Evolutionary conservation across 2,888 invertebrate species (phyloP).

Genomic region (Tubulanus polymorphus): DNA sequence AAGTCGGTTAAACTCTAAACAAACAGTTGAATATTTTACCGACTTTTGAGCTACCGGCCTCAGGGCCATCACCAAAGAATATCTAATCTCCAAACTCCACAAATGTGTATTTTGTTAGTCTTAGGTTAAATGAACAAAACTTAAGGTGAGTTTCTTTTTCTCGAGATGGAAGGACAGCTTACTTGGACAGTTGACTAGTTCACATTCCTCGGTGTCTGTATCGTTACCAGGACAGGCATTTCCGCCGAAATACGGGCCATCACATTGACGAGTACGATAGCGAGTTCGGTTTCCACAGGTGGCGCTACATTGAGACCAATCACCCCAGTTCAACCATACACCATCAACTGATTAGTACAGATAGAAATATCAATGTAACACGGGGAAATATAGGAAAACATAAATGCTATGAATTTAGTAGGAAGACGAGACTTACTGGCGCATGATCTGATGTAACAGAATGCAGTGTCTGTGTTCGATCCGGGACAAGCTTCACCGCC

Average conservation of each 20-base stretch:
- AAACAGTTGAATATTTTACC: too few species aligned
- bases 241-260: slow-evolving; percentile 35
- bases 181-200: too few species aligned
- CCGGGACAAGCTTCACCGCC: background rate
- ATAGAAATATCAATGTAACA: background rate
- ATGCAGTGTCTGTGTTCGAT: background rate
- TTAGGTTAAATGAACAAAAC: too few species aligned
- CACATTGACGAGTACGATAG: slow-evolving; percentile 29
- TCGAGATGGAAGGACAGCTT: too few species aligned
- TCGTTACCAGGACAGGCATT: slow-evolving; percentile 30
- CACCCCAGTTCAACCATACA: slow-evolving; percentile 33
- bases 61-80: too few species aligned
- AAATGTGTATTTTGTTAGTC: too few species aligned
- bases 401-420: too few species aligned
- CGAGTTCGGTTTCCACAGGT: slow-evolving; percentile 41
- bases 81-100: too few species aligned
- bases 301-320: slow-evolving; percentile 37
- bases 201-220: slow-evolving; percentile 25
- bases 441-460: background rate
- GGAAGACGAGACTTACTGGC: background rate
- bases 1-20: too few species aligned
- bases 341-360: slow-evolving; percentile 38
- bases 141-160: too few species aligned
- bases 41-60: too few species aligned
- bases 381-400: too few species aligned